Evolutionary conservation across 2,797 vertebrate species (phyloP).

Genomic region (Varecia variegata): DNA sequence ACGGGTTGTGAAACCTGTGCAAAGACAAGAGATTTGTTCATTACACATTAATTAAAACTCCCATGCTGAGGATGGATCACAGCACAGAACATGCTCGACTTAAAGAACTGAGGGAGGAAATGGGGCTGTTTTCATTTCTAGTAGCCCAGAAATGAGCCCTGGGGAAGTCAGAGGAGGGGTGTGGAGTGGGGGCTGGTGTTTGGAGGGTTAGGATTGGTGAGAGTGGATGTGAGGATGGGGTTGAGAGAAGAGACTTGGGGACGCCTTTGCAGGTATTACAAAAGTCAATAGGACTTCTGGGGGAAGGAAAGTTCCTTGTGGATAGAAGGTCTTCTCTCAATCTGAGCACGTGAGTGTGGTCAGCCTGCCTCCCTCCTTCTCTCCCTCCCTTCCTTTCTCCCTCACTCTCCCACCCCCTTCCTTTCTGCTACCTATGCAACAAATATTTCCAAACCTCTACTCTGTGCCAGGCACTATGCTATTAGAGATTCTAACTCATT

Average conservation of each 20-base stretch:
- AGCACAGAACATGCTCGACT: neutral
- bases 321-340: neutral
- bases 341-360: neutral
- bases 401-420: neutral
- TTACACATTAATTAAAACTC: slow-evolving; percentile 70
- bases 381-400: no score
- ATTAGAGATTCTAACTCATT: neutral
- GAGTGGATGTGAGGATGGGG: neutral
- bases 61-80: neutral
- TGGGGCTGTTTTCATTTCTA: neutral
- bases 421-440: neutral
- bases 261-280: neutral
- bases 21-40: slow-evolving; percentile 56
- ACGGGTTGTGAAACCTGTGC: neutral
- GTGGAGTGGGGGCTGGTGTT: neutral
- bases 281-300: neutral
- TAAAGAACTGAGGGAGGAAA: neutral
- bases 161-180: neutral
- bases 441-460: neutral
- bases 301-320: neutral
- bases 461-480: neutral
- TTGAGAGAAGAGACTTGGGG: neutral
- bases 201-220: neutral
- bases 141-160: neutral
- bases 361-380: neutral